phyloP scores from a whole-genome alignment of 2,113 vertebrate genomes.

The Caloenas nicobarica region DNA sequence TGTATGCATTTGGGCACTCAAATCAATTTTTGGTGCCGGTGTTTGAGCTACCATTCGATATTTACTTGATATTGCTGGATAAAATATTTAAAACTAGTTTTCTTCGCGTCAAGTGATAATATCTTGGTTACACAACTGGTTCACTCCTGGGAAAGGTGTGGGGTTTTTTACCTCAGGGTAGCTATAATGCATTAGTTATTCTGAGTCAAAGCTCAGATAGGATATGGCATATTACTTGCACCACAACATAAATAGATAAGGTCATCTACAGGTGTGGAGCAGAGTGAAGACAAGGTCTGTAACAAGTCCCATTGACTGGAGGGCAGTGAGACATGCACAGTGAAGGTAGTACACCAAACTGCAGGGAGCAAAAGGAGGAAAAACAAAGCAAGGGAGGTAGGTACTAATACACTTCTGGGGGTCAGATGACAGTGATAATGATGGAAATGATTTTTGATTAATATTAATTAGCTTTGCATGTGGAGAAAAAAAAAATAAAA shows the following conservation, averaged over 20 bases:
- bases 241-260: neutral
- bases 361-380: neutral
- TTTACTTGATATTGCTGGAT: neutral
- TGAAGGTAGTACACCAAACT: neutral
- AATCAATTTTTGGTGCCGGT: neutral
- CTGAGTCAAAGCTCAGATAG: neutral
- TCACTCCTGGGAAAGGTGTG: neutral
- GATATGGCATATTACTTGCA: neutral
- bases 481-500: no score
- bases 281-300: neutral
- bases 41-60: neutral
- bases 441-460: neutral
- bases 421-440: neutral
- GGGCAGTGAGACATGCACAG: neutral
- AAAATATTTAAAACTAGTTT: neutral
- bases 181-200: neutral
- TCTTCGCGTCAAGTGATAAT: neutral
- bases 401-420: neutral
- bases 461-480: neutral
- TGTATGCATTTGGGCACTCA: neutral
- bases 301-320: neutral
- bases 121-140: neutral
- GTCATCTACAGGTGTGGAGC: neutral
- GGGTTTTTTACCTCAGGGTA: neutral
- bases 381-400: neutral